Conservation (phyloP, 2,113 vertebrate genomes). For the Cinclus mexicanus region DNA sequence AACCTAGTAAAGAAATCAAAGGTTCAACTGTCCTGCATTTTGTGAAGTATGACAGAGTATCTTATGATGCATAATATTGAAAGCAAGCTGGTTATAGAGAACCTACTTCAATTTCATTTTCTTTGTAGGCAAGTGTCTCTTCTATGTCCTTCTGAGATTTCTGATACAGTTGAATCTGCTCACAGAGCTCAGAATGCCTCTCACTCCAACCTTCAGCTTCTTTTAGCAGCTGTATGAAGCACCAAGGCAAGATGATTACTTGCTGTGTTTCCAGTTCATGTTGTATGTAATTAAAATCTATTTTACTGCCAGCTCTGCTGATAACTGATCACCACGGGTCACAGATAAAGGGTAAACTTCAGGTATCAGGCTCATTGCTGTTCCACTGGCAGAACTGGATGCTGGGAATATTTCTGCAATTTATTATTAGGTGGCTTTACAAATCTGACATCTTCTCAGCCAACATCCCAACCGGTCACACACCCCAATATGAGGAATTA, state of each 20-base stretch:
- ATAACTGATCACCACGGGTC: background rate
- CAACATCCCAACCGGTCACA: background rate
- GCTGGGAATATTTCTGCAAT: background rate
- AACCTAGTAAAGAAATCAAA: slow-evolving; percentile 76
- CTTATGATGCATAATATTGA: background rate
- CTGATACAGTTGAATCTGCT: slow-evolving; percentile 88
- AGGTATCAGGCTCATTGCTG: background rate
- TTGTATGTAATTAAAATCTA: background rate
- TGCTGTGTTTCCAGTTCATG: background rate
- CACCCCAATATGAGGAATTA: background rate
- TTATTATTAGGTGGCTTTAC: background rate
- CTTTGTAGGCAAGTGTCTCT: slow-evolving; percentile 86
- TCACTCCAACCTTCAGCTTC: slow-evolving; percentile 87
- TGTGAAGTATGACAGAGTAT: background rate
- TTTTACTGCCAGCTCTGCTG: background rate
- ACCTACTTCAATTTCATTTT: slow-evolving; percentile 89
- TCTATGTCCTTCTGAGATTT: slow-evolving; percentile 89
- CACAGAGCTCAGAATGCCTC: slow-evolving; percentile 83
- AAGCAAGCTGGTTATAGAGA: background rate
- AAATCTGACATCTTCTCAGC: background rate
- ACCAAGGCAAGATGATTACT: background rate
- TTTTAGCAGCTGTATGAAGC: slow-evolving; percentile 78
- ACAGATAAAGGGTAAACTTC: background rate
- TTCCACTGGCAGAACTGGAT: background rate
- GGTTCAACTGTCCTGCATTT: background rate